Base-by-base conservation (phyloP, 2,888 invertebrate species). In the Cetonia aurata region DNA sequence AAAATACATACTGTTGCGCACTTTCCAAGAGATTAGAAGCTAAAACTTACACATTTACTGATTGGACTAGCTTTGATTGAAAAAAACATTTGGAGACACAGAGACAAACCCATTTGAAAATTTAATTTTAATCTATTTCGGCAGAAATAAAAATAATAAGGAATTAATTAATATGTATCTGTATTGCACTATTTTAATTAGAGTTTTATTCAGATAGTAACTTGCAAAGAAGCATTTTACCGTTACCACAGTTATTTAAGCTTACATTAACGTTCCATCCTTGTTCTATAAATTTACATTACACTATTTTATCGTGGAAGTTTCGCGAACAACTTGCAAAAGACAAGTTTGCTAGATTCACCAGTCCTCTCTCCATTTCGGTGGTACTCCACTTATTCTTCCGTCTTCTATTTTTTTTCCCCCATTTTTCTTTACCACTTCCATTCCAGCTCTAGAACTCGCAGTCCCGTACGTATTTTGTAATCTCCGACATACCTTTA, bases 401-500 rank as follows among this genome's bases (percentile, higher is more conserved):
- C 59, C 15, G 15, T 37, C 41, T 15, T 37, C 50, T 60, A 17
- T 10, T 37, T 50, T 50, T n/a, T 48, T 46, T 62, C 33, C 31
- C 2, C 33, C 50, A 15, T 41, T 19, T 59, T 31, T 15, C 41
- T 8, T 44, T 53, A 17, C 46, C 48, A 12, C 74, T 74, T 65
- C 74, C 74, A 72, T 71, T 70, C 66, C 71, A 71, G 73, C 68
- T 75, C 78, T 73, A 48, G 62, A 50, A 37, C 41, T 76, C 73
- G 77, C 70, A 56, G 50, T 67, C 69, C 77, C 78, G 78, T 78
- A 79, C 81, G 80, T 81, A 82, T 82, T 82, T 81, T 81, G 82
- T 82, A 81, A 82, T 81, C 80, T 81, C 76, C 80, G 76, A 81
- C 80, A 82, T 82, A 82, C 81, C 79, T 81, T 79, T 78, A 77